Conservation (phyloP, 2,113 vertebrate species). For the Mesembrinibis cayennensis region DNA sequence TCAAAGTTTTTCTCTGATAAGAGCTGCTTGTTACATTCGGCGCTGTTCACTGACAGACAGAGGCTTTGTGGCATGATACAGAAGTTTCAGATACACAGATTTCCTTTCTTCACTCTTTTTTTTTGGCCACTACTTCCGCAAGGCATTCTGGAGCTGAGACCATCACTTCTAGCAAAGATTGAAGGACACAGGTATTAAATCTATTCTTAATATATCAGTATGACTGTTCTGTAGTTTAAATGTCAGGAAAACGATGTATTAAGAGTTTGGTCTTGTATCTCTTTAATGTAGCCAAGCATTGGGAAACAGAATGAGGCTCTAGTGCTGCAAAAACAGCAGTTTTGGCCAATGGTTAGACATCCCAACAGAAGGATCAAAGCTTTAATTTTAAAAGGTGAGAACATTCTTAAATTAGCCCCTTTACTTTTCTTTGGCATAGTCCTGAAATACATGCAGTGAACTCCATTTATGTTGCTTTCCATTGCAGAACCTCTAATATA, state of each 20-base stretch:
- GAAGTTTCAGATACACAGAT: not conserved
- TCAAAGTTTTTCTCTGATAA: fast-evolving
- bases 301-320: not conserved
- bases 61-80: not conserved
- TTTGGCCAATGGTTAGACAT: not conserved
- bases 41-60: fast-evolving
- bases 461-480: not conserved
- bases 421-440: not conserved
- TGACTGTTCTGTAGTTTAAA: not conserved
- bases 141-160: not conserved
- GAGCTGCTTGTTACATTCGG: fast-evolving
- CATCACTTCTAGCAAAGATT: not conserved
- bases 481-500: not conserved
- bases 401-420: not conserved
- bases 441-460: not conserved
- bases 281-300: not conserved
- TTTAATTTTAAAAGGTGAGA: not conserved
- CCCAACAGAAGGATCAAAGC: not conserved
- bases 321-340: not conserved
- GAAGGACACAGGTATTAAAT: not conserved
- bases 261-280: not conserved
- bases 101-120: not conserved
- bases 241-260: not conserved
- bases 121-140: not conserved
- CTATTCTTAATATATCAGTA: not conserved